These are phyloP conservation scores for Rattus rattus DNA, from an alignment of 2,113 vertebrate genomes.

Conservation along the genomic window DNA sequence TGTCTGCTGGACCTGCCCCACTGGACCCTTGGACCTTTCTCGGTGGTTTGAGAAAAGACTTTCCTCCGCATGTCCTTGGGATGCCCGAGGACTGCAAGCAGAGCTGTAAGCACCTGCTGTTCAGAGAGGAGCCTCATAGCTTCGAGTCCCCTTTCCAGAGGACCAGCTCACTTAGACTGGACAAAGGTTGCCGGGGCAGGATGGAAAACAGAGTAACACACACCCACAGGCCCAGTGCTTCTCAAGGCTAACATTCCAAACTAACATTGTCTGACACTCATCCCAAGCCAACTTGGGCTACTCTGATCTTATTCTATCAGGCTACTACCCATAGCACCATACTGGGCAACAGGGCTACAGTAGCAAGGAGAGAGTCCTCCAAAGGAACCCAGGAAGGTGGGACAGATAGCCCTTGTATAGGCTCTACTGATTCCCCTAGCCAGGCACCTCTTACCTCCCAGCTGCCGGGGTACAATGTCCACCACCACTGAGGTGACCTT, in stretches of 20 bases:
- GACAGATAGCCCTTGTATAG: background rate
- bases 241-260: background rate
- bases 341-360: background rate
- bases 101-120: background rate
- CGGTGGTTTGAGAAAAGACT: background rate
- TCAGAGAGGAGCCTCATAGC: background rate
- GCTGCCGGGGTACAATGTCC: conserved; percentile 88
- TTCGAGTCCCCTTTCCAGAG: background rate
- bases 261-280: background rate
- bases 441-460: conserved; percentile 85
- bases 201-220: background rate
- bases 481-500: conserved; percentile 92
- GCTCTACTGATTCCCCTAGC: background rate
- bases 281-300: background rate
- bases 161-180: background rate
- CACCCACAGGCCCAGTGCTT: background rate
- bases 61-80: background rate
- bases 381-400: background rate
- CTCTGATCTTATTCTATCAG: background rate
- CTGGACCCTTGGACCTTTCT: background rate
- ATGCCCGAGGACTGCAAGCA: background rate
- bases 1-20: background rate
- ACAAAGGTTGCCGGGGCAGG: background rate
- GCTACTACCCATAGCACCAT: background rate
- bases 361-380: background rate